phyloP scores from a whole-genome alignment of 2,797 vertebrate species.

The Streptopelia turtur region DNA sequence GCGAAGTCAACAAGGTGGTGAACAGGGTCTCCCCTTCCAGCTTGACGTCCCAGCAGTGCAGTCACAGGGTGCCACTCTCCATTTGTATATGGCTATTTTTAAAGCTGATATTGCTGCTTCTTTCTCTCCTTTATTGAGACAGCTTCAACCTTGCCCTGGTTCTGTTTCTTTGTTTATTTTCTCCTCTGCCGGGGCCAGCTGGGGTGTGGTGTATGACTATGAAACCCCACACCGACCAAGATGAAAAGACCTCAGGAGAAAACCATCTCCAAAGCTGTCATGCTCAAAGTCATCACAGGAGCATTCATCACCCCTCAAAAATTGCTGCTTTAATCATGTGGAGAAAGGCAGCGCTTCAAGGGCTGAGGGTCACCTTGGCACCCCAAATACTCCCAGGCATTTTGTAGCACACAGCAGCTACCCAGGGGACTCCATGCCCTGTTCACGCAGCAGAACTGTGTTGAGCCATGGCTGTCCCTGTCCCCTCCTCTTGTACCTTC shows the following conservation, averaged over 20 bases:
- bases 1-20: neutral
- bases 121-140: neutral
- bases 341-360: neutral
- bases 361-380: neutral
- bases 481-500: neutral
- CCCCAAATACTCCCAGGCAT: neutral
- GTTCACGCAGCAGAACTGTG: neutral
- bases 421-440: neutral
- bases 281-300: neutral
- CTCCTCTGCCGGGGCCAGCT: neutral
- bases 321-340: accelerated
- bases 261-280: neutral
- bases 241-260: neutral
- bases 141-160: neutral
- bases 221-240: neutral
- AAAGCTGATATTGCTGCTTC: neutral
- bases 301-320: neutral
- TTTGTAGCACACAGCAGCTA: neutral
- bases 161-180: neutral
- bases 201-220: accelerated
- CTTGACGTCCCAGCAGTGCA: accelerated
- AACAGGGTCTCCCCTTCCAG: neutral
- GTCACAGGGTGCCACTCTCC: accelerated
- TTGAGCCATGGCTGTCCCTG: neutral
- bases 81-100: neutral